Conservation (phyloP, 2,113 vertebrate genomes). For the Nannobrachium achirus region DNA sequence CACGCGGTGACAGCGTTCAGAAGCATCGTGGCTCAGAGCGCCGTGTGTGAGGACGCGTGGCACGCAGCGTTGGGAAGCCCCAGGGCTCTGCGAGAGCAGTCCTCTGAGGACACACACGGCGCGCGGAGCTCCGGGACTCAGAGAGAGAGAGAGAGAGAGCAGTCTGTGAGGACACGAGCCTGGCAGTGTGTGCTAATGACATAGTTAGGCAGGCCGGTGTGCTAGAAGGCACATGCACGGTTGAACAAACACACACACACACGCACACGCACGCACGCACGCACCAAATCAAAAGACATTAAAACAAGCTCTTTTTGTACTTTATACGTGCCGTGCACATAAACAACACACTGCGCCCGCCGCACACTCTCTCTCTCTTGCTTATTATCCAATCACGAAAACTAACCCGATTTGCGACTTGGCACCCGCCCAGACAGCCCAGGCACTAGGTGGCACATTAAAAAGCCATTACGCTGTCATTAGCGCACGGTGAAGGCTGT, state of each 20-base stretch:
- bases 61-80: too few species aligned
- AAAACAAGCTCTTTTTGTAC: neutral
- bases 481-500: conserved; percentile 53
- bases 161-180: conserved; percentile 34
- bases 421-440: conserved; percentile 40
- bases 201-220: conserved; percentile 25
- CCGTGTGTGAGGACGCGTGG: too few species aligned
- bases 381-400: neutral
- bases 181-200: conserved; percentile 59
- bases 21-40: too few species aligned
- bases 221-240: too few species aligned
- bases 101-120: too few species aligned
- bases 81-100: too few species aligned
- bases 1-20: too few species aligned
- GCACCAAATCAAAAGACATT: neutral
- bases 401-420: conserved; percentile 43
- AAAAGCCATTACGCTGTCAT: conserved; percentile 72
- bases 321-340: too few species aligned
- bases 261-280: conserved; percentile 18
- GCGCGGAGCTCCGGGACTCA: too few species aligned
- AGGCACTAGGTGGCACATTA: conserved; percentile 64
- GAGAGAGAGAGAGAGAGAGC: neutral
- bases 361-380: conserved; percentile 25
- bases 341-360: neutral
- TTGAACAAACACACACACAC: neutral